Conservation (phyloP, 2,888 invertebrate genomes). For the Drosophila hamatofila region DNA sequence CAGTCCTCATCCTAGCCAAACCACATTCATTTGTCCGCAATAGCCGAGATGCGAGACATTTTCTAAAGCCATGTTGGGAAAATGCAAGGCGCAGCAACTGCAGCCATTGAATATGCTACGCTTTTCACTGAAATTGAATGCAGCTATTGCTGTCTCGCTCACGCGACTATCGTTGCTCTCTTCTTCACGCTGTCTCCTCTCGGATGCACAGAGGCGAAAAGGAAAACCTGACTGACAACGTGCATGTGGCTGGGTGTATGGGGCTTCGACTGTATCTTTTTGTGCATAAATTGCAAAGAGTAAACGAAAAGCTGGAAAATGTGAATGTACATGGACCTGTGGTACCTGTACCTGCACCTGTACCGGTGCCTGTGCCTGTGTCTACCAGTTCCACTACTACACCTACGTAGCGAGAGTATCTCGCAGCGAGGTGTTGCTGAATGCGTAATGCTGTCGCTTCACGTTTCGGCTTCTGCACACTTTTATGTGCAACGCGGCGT, state of each 20-base stretch:
- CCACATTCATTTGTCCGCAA: conserved; percentile 55
- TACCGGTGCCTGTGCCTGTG: background rate
- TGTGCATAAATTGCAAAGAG: conserved; percentile 75
- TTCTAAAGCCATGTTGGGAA: conserved; percentile 44
- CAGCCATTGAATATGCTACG: conserved; percentile 65
- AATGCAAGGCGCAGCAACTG: conserved; percentile 23
- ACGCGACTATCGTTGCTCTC: background rate
- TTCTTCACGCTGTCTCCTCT: background rate
- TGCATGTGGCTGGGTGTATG: background rate
- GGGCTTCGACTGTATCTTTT: conserved; percentile 33
- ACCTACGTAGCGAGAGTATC: conserved; percentile 31
- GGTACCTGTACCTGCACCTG: background rate
- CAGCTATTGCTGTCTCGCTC: conserved; percentile 4
- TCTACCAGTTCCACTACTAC: background rate
- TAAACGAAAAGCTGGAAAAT: conserved; percentile 67
- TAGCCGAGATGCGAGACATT: conserved; percentile 35
- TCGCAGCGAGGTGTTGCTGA: conserved; percentile 63
- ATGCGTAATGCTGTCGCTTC: conserved; percentile 55
- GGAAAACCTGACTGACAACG: conserved; percentile 13
- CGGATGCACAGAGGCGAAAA: conserved; percentile 18
- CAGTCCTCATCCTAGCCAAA: conserved; percentile 28
- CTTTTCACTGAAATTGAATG: conserved; percentile 67
- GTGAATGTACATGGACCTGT: conserved; percentile 43
- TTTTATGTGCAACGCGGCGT: conserved; percentile 69
- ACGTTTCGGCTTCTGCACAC: conserved; percentile 52